A percentile compares a stretch with the other conserved stretches of the same genome.
phyloP scores from a whole-genome alignment of 2,888 invertebrate genomes.

The Cerceris ruficornis region DNA sequence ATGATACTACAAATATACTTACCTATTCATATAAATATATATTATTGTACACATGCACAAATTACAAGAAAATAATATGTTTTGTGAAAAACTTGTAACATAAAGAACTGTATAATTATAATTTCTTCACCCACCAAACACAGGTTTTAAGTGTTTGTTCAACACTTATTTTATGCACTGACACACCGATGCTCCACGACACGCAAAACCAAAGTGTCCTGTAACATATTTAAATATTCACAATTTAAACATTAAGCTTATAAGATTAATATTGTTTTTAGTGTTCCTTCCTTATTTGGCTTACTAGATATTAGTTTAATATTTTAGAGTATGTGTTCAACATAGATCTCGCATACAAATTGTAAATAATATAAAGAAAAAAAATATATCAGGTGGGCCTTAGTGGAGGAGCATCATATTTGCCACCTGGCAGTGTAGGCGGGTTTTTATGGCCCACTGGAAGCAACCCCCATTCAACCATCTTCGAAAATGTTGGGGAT shows the following conservation, averaged over 20 bases:
- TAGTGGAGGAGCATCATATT: slow-evolving; percentile 78
- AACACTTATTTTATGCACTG: slow-evolving; percentile 37
- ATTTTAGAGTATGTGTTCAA: slow-evolving; percentile 24
- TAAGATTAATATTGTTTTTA: slow-evolving; percentile 47
- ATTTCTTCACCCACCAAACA: slow-evolving; percentile 41
- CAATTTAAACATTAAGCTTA: slow-evolving; percentile 45
- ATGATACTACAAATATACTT: not conserved
- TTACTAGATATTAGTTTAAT: slow-evolving; percentile 46
- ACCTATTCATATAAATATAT: not conserved
- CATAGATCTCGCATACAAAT: slow-evolving; percentile 25
- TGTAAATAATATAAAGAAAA: slow-evolving; percentile 58
- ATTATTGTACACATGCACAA: not conserved
- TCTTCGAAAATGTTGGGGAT: slow-evolving; percentile 78
- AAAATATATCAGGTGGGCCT: slow-evolving; percentile 74
- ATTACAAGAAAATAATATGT: not conserved
- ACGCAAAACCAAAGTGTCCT: slow-evolving; percentile 14
- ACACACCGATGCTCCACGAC: slow-evolving; percentile 27
- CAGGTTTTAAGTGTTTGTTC: slow-evolving; percentile 21
- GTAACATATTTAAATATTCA: slow-evolving; percentile 28
- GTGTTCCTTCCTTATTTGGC: slow-evolving; percentile 49
- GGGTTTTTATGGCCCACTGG: slow-evolving; percentile 78
- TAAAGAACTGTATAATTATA: slow-evolving; percentile 29
- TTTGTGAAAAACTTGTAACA: slow-evolving; percentile 51
- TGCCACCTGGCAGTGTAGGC: slow-evolving; percentile 78
- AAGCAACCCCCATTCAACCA: slow-evolving; percentile 78